Conservation (phyloP, 2,888 invertebrate species). For the Adelognathus sp. region DNA sequence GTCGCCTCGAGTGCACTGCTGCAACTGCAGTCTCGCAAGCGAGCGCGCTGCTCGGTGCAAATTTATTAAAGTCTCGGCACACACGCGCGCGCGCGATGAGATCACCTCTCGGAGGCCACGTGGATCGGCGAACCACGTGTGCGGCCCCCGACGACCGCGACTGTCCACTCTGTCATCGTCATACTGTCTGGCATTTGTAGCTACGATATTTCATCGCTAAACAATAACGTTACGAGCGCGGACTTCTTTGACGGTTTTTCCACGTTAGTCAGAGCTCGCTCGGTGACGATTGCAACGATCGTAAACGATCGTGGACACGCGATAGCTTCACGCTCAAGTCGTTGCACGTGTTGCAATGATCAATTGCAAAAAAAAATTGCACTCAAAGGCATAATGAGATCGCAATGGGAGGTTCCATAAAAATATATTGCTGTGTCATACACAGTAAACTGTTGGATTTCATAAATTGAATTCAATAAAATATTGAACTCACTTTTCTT, state of each 20-base stretch:
- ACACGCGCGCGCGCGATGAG: slow-evolving; percentile 31
- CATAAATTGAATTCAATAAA: too few species aligned
- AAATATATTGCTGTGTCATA: too few species aligned
- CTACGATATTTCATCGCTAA: not conserved
- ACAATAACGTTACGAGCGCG: not conserved
- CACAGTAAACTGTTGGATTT: too few species aligned
- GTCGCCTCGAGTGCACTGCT: slow-evolving; percentile 41
- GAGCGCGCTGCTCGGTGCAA: slow-evolving; percentile 22
- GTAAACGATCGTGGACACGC: not conserved
- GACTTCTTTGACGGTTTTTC: not conserved
- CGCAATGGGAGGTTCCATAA: too few species aligned
- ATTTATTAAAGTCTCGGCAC: slow-evolving; percentile 40
- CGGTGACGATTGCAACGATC: not conserved
- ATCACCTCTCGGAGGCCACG: slow-evolving; percentile 39
- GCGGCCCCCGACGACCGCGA: not conserved
- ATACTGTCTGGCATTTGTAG: not conserved
- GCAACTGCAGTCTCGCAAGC: not conserved
- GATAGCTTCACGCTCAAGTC: too few species aligned
- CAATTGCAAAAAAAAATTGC: too few species aligned
- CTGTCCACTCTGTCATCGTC: slow-evolving; percentile 7
- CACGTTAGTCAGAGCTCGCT: slow-evolving; percentile 5
- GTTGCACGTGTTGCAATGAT: too few species aligned
- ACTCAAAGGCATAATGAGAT: too few species aligned
- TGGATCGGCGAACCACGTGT: slow-evolving; percentile 38
- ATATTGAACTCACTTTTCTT: too few species aligned